Conservation (phyloP, 2,797 vertebrate genomes). For the Coregonus ussuriensis region DNA sequence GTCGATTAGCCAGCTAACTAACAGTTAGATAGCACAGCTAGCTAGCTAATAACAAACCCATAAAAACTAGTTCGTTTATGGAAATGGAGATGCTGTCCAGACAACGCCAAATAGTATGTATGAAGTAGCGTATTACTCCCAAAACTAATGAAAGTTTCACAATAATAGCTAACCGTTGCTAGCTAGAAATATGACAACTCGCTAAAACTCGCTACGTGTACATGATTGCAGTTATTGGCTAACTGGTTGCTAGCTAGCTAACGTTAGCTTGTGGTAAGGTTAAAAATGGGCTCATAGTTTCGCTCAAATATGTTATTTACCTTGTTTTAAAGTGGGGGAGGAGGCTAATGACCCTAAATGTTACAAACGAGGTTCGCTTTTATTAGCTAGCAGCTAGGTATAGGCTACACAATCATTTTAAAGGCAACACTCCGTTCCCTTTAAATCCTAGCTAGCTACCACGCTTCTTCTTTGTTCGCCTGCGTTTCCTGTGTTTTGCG, state of each 20-base stretch:
- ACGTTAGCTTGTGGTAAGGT: background rate
- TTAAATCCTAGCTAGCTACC: conserved; percentile 35
- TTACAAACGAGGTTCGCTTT: background rate
- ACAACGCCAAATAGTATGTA: no score
- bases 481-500: conserved; percentile 44
- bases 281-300: background rate
- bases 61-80: background rate
- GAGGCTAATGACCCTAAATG: background rate
- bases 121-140: no score
- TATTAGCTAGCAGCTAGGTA: background rate
- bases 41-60: background rate
- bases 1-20: background rate
- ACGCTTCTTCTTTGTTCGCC: conserved; percentile 56
- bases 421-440: conserved; percentile 16
- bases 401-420: background rate
- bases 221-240: no score
- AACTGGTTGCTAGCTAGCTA: background rate
- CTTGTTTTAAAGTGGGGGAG: background rate
- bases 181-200: background rate
- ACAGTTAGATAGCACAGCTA: background rate
- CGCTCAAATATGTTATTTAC: background rate
- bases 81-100: no score
- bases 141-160: no score
- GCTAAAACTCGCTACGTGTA: background rate
- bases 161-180: background rate